phyloP scores from a whole-genome alignment of 2,888 invertebrate genomes.

The Hipparchia semele region DNA sequence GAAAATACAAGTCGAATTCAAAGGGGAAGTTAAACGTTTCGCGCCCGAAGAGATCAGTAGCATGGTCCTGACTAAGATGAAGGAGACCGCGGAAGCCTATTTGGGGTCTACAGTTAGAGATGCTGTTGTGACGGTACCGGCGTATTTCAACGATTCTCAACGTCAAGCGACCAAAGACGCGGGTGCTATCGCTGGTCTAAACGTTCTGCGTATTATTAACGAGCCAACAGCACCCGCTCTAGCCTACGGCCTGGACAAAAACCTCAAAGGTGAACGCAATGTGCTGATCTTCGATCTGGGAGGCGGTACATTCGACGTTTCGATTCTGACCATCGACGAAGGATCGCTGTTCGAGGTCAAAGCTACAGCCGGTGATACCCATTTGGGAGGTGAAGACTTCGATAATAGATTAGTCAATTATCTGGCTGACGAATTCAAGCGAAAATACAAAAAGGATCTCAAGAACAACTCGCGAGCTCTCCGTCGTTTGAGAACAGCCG shows the following conservation, averaged over 20 bases:
- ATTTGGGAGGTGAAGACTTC: conserved; percentile 14
- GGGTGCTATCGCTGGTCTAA: not conserved
- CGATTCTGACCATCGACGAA: conserved; percentile 67
- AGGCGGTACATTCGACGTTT: conserved; percentile 89
- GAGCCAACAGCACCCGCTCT: conserved; percentile 86
- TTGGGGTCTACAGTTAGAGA: conserved; percentile 85
- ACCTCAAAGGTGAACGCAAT: conserved; percentile 69
- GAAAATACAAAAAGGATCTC: conserved; percentile 88
- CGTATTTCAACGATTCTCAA: conserved; percentile 16
- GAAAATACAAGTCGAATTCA: conserved; percentile 60
- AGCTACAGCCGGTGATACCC: conserved; percentile 6
- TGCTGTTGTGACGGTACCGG: conserved; percentile 85
- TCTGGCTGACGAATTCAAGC: conserved; percentile 87
- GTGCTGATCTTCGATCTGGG: conserved; percentile 65
- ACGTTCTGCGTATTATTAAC: conserved; percentile 69
- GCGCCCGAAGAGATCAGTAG: conserved; percentile 65
- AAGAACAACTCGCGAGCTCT: conserved; percentile 85
- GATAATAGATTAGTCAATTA: conserved; percentile 59
- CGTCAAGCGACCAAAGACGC: conserved; percentile 15
- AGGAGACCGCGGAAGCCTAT: conserved; percentile 9
- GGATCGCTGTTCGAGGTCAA: conserved; percentile 10
- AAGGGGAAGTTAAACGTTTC: conserved; percentile 85
- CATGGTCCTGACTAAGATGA: conserved; percentile 13
- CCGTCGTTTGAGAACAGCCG: conserved; percentile 88
- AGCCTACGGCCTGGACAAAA: conserved; percentile 85